Evolutionary conservation across 2,888 invertebrate genomes (phyloP), one percentile per base, ranked within the genome.

Genomic region (Graphium colonna): DNA sequence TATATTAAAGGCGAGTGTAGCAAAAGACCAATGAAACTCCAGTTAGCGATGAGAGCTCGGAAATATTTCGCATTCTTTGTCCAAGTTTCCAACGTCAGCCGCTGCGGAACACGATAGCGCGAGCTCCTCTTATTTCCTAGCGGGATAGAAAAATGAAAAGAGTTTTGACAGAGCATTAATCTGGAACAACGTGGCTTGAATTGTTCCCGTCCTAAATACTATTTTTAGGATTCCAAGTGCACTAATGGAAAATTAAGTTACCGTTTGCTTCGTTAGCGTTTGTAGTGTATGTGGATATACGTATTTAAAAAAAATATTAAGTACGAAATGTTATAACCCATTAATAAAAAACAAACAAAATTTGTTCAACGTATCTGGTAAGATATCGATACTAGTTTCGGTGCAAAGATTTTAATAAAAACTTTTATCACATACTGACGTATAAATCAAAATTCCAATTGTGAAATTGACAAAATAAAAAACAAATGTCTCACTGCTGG

Each of bases 21-120:
- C 43, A 39, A 31, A 44, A 53, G 48, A 53, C 52, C 48, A 53
- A 53, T 43, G 52, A 43, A 53, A 53, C 43, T 43, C 42, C 48
- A 48, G 52, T 48, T 53, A 39, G 38, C 41, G 39, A 38, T 39
- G 46, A 46, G 17, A 28, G 51, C 51, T 40, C 39, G 39, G 39
- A 51, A 51, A 45, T 40, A 40, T 45, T 28, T 18, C 40, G 48
- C 43, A 48, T 53, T 53, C 48, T 48, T 53, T 44, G 52, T 48
- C 43, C 43, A 43, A 53, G 43, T 53, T 53, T 41, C 17, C 17
- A 48, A 36, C 48, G 47, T 13, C 51, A 43, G 44, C 52, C 40
- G 52, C 36, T 43, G 31, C 10, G 43, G 41, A 42, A 52, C 52
- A 38, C 28, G 52, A 52, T 52, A 39, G 38, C 18, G 48, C 43